Evolutionary conservation across 2,888 invertebrate genomes (phyloP).

Genomic region (Eurytoma adleriae): DNA sequence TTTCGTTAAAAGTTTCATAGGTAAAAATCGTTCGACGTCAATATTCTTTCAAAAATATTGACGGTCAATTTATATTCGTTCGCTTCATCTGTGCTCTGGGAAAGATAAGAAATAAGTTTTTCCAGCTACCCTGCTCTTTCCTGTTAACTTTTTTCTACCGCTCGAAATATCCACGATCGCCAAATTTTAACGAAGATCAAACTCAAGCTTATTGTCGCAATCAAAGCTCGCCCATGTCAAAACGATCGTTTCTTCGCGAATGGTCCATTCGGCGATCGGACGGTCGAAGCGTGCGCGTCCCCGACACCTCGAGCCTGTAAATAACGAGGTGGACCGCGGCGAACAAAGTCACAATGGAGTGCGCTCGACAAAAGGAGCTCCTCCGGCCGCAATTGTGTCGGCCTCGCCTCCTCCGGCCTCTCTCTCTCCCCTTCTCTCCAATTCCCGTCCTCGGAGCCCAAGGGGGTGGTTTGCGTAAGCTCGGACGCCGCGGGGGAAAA

Average conservation of each 20-base stretch:
- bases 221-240: background rate
- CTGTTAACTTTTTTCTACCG: too few species aligned
- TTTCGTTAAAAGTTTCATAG: too few species aligned
- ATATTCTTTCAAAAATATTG: too few species aligned
- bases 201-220: background rate
- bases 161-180: too few species aligned
- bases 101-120: too few species aligned
- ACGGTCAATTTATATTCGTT: too few species aligned
- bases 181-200: background rate
- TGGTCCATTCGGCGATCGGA: too few species aligned
- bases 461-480: conserved; percentile 32
- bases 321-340: conserved; percentile 20
- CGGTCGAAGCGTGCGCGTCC: too few species aligned
- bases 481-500: conserved; percentile 7
- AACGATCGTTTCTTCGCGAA: too few species aligned
- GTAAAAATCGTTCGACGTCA: too few species aligned
- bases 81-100: too few species aligned
- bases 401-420: background rate
- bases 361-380: conserved; percentile 21
- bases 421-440: background rate
- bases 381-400: conserved; percentile 16
- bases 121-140: too few species aligned
- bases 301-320: conserved; percentile 24
- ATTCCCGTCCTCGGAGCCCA: conserved; percentile 31
- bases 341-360: conserved; percentile 23